Evolutionary conservation across 2,797 vertebrate genomes (phyloP).

Genomic region (Meriones psammophilus): DNA sequence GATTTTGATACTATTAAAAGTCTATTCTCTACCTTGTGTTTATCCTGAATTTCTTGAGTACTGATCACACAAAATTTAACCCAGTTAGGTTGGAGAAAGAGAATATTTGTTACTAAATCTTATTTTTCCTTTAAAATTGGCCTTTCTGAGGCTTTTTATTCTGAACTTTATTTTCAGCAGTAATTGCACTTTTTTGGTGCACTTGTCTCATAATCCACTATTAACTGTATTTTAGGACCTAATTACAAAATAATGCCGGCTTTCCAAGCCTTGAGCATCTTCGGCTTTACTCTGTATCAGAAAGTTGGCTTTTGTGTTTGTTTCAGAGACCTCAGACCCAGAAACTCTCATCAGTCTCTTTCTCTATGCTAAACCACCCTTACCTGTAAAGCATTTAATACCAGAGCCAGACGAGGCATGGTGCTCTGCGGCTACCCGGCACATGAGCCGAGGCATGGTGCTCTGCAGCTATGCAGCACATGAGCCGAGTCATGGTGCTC

Average conservation of each 20-base stretch:
- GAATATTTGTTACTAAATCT: constrained; percentile 32
- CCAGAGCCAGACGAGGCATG: not conserved
- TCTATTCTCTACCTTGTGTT: constrained; percentile 80
- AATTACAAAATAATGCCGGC: constrained; percentile 17
- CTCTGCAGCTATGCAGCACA: too few species aligned
- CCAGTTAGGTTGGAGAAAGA: constrained; percentile 8
- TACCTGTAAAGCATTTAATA: not conserved
- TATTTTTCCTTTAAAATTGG: constrained; percentile 64
- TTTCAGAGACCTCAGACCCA: not conserved
- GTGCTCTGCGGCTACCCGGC: not conserved
- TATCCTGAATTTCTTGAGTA: constrained; percentile 70
- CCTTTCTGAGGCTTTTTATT: constrained; percentile 35
- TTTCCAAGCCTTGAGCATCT: constrained; percentile 39
- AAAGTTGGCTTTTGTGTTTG: not conserved
- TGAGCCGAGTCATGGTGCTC: too few species aligned
- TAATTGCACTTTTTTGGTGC: constrained; percentile 11
- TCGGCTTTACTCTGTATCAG: constrained; percentile 15
- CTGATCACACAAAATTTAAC: constrained; percentile 35
- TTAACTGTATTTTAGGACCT: constrained; percentile 33
- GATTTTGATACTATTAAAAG: constrained; percentile 84
- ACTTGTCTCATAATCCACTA: constrained; percentile 17
- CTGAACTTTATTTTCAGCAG: constrained; percentile 54
- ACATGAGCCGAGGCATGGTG: not conserved
- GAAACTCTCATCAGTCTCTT: not conserved
- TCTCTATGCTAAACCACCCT: not conserved